A percentile compares a stretch with the other conserved stretches of the same genome.
Evolutionary conservation across 2,113 vertebrate species (phyloP).

Genomic region (Progne subis): DNA sequence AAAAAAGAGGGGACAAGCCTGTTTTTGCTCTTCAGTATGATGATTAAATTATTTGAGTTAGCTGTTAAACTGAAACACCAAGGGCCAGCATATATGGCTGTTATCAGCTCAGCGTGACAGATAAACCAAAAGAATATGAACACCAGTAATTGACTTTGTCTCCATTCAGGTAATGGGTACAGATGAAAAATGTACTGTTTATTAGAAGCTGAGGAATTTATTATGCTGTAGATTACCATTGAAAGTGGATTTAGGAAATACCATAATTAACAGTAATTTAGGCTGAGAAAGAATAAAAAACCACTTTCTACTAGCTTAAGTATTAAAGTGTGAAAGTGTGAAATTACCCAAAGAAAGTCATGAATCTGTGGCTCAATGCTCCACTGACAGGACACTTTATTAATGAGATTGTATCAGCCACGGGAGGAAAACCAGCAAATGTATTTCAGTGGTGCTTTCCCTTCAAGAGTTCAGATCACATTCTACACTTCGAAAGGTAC

Average conservation of each 20-base stretch:
- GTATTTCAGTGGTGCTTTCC: background rate
- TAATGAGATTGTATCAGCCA: background rate
- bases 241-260: background rate
- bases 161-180: background rate
- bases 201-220: background rate
- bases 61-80: background rate
- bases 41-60: background rate
- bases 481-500: background rate
- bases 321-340: rapidly evolving
- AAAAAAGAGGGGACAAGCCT: background rate
- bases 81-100: rapidly evolving
- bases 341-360: background rate
- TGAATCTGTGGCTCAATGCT: background rate
- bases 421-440: rapidly evolving
- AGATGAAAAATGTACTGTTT: background rate
- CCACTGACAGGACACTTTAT: background rate
- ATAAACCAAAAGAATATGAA: background rate
- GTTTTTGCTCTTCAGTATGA: background rate
- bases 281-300: background rate
- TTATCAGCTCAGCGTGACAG: background rate
- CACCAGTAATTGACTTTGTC: background rate
- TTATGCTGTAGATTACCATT: rapidly evolving
- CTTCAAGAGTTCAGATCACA: background rate
- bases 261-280: background rate
- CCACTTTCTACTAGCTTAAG: background rate